Conservation (phyloP, 1,140 invertebrate genomes). For the Frieseomelitta varia region DNA sequence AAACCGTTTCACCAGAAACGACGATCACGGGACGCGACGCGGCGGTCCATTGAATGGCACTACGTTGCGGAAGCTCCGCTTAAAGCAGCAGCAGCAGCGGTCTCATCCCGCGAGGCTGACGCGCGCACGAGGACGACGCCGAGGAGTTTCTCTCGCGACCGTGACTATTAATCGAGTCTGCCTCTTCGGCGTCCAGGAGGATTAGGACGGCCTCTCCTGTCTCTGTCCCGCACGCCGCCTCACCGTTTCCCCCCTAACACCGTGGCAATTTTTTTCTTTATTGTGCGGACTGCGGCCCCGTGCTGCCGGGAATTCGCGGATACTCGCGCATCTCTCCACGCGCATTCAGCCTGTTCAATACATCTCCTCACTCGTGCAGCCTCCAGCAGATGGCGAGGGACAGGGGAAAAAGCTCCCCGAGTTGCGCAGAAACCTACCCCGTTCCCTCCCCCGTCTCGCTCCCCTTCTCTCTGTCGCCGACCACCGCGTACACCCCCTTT, state of each 20-base stretch:
- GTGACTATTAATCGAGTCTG: slow-evolving; percentile 69
- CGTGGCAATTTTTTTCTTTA: slow-evolving; percentile 73
- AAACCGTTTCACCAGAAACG: not conserved
- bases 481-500: not conserved
- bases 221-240: slow-evolving; percentile 29
- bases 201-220: slow-evolving; percentile 56
- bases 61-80: slow-evolving; percentile 38
- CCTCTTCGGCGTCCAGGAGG: slow-evolving; percentile 67
- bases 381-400: slow-evolving; percentile 79
- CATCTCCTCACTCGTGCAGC: slow-evolving; percentile 77
- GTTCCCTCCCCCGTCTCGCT: not conserved
- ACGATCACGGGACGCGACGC: slow-evolving; percentile 28
- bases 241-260: slow-evolving; percentile 54
- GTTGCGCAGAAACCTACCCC: slow-evolving; percentile 53
- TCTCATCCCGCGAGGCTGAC: slow-evolving; percentile 51
- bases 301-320: slow-evolving; percentile 77
- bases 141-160: slow-evolving; percentile 61
- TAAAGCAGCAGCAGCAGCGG: slow-evolving; percentile 45
- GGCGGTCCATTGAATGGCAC: slow-evolving; percentile 51
- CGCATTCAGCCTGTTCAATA: slow-evolving; percentile 82
- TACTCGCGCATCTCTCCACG: slow-evolving; percentile 80
- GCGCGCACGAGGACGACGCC: slow-evolving; percentile 54
- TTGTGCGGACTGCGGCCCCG: slow-evolving; percentile 79
- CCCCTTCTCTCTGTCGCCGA: no score
- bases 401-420: slow-evolving; percentile 38